A percentile compares a stretch with the other conserved stretches of the same genome.
These are phyloP conservation scores for Halictus ligatus DNA, from an alignment of 2,888 invertebrate genomes.

Conservation along the genomic window DNA sequence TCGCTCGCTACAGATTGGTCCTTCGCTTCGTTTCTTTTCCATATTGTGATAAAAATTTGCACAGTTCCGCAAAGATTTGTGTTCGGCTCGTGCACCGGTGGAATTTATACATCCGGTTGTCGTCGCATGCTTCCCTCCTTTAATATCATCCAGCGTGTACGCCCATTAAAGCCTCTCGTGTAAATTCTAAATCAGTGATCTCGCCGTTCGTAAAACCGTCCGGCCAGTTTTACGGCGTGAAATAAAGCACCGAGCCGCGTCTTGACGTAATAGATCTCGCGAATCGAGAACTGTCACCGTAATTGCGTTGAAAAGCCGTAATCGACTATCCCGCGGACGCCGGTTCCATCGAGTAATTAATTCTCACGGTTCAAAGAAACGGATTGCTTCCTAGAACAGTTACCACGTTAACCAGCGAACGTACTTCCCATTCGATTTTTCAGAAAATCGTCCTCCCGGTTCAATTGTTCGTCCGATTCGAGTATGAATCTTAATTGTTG, in stretches of 20 bases:
- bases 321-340: conserved; percentile 23
- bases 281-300: conserved; percentile 66
- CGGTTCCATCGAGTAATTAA: conserved; percentile 45
- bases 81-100: conserved; percentile 26
- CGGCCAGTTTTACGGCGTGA: conserved; percentile 72
- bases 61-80: conserved; percentile 47
- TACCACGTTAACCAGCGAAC: background rate
- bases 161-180: conserved; percentile 71
- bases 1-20: background rate
- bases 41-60: conserved; percentile 20
- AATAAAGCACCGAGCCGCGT: conserved; percentile 60
- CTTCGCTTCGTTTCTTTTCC: background rate
- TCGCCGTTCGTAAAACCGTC: conserved; percentile 72
- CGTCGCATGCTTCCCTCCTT: conserved; percentile 68
- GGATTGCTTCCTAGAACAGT: background rate
- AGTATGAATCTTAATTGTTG: background rate
- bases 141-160: conserved; percentile 63
- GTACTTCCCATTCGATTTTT: background rate
- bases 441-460: background rate
- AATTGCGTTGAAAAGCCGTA: conserved; percentile 61
- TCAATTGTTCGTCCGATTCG: background rate
- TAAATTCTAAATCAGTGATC: conserved; percentile 79
- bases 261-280: conserved; percentile 68
- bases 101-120: conserved; percentile 79
- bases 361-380: background rate